phyloP scores from a whole-genome alignment of 2,113 vertebrate species.

The Rhipidura dahli region DNA sequence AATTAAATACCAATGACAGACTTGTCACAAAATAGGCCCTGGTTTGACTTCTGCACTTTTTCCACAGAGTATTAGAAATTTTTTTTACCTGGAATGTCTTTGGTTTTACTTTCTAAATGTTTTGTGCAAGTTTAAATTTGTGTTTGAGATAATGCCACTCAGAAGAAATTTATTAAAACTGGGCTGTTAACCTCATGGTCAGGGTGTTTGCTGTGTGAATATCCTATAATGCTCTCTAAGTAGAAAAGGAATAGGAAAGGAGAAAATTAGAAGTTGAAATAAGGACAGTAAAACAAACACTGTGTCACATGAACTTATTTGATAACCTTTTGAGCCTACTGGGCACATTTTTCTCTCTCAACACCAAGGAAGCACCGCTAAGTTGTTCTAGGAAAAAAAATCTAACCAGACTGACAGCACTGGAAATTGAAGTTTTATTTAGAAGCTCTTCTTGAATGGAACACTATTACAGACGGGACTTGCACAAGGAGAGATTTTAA shows the following conservation, averaged over 20 bases:
- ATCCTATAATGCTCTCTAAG: background rate
- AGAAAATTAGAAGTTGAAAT: background rate
- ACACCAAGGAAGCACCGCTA: background rate
- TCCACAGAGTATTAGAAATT: background rate
- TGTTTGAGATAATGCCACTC: background rate
- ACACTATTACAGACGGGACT: background rate
- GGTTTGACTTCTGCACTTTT: constrained; percentile 51
- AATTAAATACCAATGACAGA: constrained; percentile 70
- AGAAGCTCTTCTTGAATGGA: background rate
- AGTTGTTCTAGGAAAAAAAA: background rate
- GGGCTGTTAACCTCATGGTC: background rate
- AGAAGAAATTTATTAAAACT: background rate
- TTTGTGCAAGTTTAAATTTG: background rate
- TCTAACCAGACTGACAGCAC: background rate
- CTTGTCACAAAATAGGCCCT: constrained; percentile 73
- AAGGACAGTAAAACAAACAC: background rate
- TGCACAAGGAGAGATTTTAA: background rate
- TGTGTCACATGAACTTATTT: background rate
- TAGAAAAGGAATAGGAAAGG: background rate
- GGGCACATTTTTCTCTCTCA: background rate
- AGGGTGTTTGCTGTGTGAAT: background rate
- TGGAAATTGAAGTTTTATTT: background rate
- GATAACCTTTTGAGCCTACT: background rate
- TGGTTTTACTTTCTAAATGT: background rate
- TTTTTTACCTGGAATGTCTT: background rate